A percentile compares a stretch with the other conserved stretches of the same genome.
phyloP scores from a whole-genome alignment of 1,140 invertebrate genomes.

The Drosophila bifasciata region DNA sequence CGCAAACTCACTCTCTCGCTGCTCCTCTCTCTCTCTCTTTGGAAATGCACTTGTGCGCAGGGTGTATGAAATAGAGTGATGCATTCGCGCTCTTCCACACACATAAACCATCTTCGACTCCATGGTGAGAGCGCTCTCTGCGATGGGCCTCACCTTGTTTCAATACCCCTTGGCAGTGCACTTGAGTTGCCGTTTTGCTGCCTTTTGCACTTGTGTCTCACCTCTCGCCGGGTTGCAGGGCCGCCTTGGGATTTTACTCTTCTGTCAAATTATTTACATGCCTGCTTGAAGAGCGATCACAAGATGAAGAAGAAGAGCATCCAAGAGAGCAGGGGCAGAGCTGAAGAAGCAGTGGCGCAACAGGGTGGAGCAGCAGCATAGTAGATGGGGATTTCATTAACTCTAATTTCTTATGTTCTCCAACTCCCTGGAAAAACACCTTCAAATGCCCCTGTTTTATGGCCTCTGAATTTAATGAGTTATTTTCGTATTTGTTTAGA shows the following conservation, averaged over 20 bases:
- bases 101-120: no score
- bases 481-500: conserved; percentile 82
- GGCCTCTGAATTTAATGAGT: conserved; percentile 63
- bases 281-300: conserved; percentile 41
- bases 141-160: conserved; percentile 7
- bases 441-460: conserved; percentile 56
- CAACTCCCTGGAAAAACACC: conserved; percentile 16
- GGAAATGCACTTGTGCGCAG: neutral
- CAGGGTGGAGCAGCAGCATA: neutral
- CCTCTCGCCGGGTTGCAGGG: conserved; percentile 17
- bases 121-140: neutral
- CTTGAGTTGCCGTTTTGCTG: conserved; percentile 28
- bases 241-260: conserved; percentile 32
- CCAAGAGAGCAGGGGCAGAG: no score
- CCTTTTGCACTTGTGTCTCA: conserved; percentile 43
- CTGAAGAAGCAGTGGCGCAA: neutral
- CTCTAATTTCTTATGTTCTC: conserved; percentile 57
- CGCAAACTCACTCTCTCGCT: neutral
- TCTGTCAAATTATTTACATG: conserved; percentile 70
- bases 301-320: neutral
- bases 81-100: neutral
- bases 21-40: neutral
- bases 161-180: conserved; percentile 15
- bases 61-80: no score
- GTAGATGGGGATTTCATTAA: conserved; percentile 46